Evolutionary conservation across 2,113 vertebrate genomes (phyloP), one percentile per base, ranked within the genome.

Genomic region (Muntiacus muntjak): DNA sequence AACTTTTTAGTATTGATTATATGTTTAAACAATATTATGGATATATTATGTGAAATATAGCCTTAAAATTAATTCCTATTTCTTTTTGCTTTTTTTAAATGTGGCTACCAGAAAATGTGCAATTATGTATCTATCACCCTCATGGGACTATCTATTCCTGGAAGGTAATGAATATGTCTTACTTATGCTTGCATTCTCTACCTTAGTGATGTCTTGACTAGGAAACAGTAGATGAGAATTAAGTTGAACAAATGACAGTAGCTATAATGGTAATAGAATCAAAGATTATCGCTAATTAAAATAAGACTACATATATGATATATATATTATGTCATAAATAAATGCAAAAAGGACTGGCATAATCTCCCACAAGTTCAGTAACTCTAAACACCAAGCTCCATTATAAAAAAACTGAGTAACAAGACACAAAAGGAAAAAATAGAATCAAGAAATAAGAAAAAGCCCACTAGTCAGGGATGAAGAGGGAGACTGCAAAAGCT

Each of bases 401-500:
- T 89, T 94, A 90, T 64, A 91, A 94, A 95, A 92, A 92, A 93
- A 92, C 90, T 85, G 67, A 85, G 43, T 90, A 95, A 96, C 67
- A 83, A 88, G 40, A 96, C 40, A 96, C 92, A 97, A 94, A 96
- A 97, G 64, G 79, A 64, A 94, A 97, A 97, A 98, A 55, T 76
- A 84, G 81, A 94, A 90, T 97, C 83, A 97, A 97, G 94, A 97
- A 98, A 95, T 87, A 96, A 97, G 97, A 98, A 97, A 97, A 97
- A 97, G 88, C 94, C 96, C 97, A 97, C 94, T 97, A 95, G 96
- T 96, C 91, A 96, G 83, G 95, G 97, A 91, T 93, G 93, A 95
- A 97, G 95, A 97, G 86, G 92, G 89, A 90, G 96, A 93, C 94
- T 21, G 47, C 96, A 95, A 93, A 74, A 95, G 64, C 79, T 95